Base-by-base conservation (phyloP, 92 coral and sea anemone species). In the Palythoa heliodiscus region DNA sequence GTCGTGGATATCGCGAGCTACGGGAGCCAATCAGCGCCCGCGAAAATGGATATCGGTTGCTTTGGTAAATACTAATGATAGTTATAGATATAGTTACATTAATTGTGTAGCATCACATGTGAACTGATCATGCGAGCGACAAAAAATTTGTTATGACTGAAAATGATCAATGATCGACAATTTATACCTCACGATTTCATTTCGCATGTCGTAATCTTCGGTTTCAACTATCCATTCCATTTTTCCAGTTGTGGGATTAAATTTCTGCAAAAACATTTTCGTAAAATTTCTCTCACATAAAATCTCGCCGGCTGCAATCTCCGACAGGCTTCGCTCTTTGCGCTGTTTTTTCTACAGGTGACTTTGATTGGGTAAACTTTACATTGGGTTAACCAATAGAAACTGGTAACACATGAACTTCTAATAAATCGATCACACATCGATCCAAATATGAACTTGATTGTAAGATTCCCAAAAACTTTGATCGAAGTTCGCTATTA, bases 201-300 rank as follows among this genome's bases (percentile, higher is more conserved):
- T 92, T 80, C 90, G 87, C 82, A 88, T 53, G 24, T 94, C 99
- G 74, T 96, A 96, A 87, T 92, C 92, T 82, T 96, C 95, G 69
- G 90, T 95, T 83, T 94, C 94, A 11, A 90, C 91, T 11, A 95
- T 87, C 96, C 98, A 96, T 77, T 96, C 99, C 92, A 94, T 93
- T 89, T 91, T 92, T 4, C 99, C 98, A 68, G 98, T 96, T 48
- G 91, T 90, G 22, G 99, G 98, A 69, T 92, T 87, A 83, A 89
- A 96, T 77, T 92, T 82, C 78, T 91, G 95, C 22, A 86, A 91
- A 87, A 94, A 94, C 99, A 96, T 96, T 77, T 24, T 23, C 47
- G 17, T 13, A 54, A 64, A 52, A 66, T 16, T 54, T 61, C 50
- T 3, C 52, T 2, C 60, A 16, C 2, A 43, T 7, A 38, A 19